Evolutionary conservation across 1,140 invertebrate species (phyloP).

Genomic region (Vanessa tameamea): DNA sequence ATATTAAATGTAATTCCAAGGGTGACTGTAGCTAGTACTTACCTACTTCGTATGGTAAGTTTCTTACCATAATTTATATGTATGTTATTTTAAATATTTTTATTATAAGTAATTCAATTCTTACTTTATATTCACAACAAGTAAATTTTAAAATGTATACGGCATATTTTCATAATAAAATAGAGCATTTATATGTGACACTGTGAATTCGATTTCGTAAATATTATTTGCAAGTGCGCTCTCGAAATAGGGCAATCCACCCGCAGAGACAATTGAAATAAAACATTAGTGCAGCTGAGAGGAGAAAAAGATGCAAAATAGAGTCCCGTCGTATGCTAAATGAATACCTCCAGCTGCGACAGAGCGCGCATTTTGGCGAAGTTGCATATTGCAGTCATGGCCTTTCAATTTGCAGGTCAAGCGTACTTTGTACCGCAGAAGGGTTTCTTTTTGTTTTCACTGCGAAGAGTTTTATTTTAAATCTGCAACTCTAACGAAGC

Average conservation of each 20-base stretch:
- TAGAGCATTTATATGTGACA: too few species aligned
- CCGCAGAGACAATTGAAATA: conserved; percentile 76
- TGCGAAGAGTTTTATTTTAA: conserved; percentile 73
- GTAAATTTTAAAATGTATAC: not conserved
- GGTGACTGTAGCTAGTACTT: too few species aligned
- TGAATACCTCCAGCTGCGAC: conserved; percentile 45
- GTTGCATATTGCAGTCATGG: conserved; percentile 41
- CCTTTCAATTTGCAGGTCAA: conserved; percentile 53
- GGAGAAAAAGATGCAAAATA: conserved; percentile 44
- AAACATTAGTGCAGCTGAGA: conserved; percentile 56
- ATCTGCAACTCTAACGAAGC: conserved; percentile 72
- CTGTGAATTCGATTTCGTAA: conserved; percentile 38
- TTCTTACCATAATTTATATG: too few species aligned
- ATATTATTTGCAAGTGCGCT: conserved; percentile 62
- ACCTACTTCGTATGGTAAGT: too few species aligned
- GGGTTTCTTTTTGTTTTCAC: conserved; percentile 66
- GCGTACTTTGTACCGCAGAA: conserved; percentile 55
- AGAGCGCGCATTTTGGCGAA: conserved; percentile 48
- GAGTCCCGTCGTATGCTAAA: conserved; percentile 39
- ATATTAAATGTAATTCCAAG: too few species aligned
- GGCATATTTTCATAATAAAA: not conserved
- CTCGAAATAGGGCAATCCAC: conserved; percentile 74
- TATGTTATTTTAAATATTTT: too few species aligned
- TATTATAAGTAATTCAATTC: too few species aligned
- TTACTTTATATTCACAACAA: too few species aligned